A percentile compares a stretch with the other conserved stretches of the same genome.
These are phyloP conservation scores for Crossaster papposus DNA, from an alignment of 53 echinoderm and acorn worm genomes.

Conservation along the genomic window DNA sequence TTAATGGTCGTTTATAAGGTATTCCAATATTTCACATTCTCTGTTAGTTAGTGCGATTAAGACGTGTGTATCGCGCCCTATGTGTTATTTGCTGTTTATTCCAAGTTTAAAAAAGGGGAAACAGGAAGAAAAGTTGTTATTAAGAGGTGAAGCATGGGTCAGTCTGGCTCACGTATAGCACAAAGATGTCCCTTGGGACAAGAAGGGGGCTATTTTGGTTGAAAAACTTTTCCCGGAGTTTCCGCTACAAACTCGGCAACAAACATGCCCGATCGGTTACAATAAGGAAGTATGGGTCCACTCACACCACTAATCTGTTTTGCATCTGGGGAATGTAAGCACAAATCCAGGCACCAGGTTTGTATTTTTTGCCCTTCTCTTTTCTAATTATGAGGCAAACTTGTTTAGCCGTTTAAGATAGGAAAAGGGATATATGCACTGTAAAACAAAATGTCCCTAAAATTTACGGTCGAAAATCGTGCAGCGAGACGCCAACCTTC, in stretches of 20 bases:
- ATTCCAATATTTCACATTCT: too few species aligned
- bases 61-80: too few species aligned
- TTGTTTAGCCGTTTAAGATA: background rate
- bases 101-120: too few species aligned
- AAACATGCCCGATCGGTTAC: constrained; percentile 17
- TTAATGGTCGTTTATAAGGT: too few species aligned
- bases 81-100: too few species aligned
- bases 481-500: too few species aligned
- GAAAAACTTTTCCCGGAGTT: background rate
- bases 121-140: background rate
- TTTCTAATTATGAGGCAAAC: background rate
- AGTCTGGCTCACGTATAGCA: background rate
- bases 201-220: constrained; percentile 21
- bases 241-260: constrained; percentile 31
- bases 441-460: too few species aligned
- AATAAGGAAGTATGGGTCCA: constrained; percentile 46
- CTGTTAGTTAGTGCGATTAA: too few species aligned
- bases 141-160: background rate
- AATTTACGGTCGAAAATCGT: too few species aligned
- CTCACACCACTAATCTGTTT: constrained; percentile 38
- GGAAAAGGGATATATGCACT: background rate
- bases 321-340: constrained; percentile 14
- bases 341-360: constrained; percentile 25
- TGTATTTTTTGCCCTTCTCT: background rate
- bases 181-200: background rate